Evolutionary conservation across 2,113 vertebrate species (phyloP).

Genomic region (Lipophrys pholis): DNA sequence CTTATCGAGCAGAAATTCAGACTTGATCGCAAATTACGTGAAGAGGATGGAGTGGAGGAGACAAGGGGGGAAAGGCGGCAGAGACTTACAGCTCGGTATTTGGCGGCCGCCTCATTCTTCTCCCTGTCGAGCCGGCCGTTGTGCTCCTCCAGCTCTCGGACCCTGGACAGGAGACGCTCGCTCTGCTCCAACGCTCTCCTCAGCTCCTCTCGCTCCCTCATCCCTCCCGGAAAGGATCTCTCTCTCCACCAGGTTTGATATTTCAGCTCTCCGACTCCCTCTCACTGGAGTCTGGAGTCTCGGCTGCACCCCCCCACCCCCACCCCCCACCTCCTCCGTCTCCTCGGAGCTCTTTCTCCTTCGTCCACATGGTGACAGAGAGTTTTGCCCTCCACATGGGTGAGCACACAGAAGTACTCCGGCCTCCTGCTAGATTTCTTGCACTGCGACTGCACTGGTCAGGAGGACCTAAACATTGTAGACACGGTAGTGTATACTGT

Average conservation of each 20-base stretch:
- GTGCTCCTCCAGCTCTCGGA: conserved; percentile 76
- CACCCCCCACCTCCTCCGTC: conserved; percentile 11
- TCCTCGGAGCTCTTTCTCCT: conserved; percentile 11
- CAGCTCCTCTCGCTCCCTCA: conserved; percentile 83
- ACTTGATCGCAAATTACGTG: conserved; percentile 37
- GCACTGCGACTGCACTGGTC: no score
- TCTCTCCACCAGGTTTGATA: conserved; percentile 32
- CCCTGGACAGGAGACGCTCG: conserved; percentile 71
- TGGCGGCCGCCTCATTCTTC: conserved; percentile 70
- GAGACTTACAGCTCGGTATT: conserved; percentile 78
- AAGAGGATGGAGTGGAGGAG: not conserved
- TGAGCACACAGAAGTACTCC: conserved; percentile 3
- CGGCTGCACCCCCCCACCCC: not conserved
- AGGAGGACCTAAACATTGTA: no score
- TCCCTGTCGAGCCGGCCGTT: conserved; percentile 70
- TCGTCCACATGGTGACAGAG: conserved; percentile 21
- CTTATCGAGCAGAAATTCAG: conserved; percentile 63
- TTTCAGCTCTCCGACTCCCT: conserved; percentile 50
- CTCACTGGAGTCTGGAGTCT: conserved; percentile 46
- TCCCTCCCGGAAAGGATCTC: conserved; percentile 32
- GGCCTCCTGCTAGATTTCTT: conserved; percentile 40
- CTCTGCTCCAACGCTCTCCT: conserved; percentile 78
- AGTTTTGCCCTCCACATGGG: conserved; percentile 18
- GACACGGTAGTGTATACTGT: not conserved
- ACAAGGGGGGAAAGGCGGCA: conserved; percentile 12